phyloP scores from a whole-genome alignment of 2,888 invertebrate genomes.

The Argyresthia goedartella region DNA sequence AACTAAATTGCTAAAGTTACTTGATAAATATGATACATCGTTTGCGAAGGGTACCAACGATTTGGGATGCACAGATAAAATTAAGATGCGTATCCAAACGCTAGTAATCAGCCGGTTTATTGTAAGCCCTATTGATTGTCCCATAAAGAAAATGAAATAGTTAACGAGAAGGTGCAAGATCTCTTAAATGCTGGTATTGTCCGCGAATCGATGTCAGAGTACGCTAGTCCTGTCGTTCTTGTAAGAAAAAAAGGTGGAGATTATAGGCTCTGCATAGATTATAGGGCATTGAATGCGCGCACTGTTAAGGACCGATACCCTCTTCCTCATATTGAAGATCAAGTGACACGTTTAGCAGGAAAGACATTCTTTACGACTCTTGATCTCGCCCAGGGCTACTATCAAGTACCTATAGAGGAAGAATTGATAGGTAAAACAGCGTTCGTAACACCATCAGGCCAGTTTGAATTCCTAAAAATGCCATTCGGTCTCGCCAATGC shows the following conservation, averaged over 20 bases:
- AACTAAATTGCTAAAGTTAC: too few species aligned
- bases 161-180: neutral
- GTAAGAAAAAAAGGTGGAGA: neutral
- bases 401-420: too few species aligned
- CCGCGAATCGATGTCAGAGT: too few species aligned
- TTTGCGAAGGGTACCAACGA: too few species aligned
- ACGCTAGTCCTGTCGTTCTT: too few species aligned
- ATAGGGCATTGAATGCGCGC: neutral
- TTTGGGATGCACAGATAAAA: too few species aligned
- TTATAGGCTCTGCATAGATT: neutral
- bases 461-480: neutral
- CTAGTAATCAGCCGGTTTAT: neutral
- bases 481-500: neutral
- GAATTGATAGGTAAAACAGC: too few species aligned
- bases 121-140: neutral
- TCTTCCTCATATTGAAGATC: neutral
- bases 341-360: neutral
- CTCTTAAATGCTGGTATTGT: neutral
- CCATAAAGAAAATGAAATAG: neutral
- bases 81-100: neutral
- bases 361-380: neutral
- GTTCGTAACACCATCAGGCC: neutral
- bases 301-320: too few species aligned
- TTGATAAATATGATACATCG: too few species aligned
- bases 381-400: neutral